A percentile compares a stretch with the other conserved stretches of the same genome.
phyloP scores from a whole-genome alignment of 2,113 vertebrate species.

The Rallus limicola region DNA sequence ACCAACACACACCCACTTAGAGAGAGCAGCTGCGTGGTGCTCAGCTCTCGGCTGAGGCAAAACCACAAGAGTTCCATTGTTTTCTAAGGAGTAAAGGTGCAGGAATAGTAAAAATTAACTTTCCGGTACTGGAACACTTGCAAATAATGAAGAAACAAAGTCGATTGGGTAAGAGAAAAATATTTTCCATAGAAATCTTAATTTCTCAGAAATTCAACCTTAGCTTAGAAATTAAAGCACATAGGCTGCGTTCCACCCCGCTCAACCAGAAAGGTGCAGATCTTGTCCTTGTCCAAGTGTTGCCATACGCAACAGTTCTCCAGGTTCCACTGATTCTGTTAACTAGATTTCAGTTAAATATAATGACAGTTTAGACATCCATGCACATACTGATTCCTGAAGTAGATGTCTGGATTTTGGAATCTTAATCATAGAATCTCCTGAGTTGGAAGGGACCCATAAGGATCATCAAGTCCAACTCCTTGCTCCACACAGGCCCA shows the following conservation, averaged over 20 bases:
- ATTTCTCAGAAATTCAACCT: not conserved
- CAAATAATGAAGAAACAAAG: not conserved
- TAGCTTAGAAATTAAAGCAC: not conserved
- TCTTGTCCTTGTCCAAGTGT: too few relatives aligned
- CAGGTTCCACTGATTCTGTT: not conserved
- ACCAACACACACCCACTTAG: too few relatives aligned
- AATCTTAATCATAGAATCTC: not conserved
- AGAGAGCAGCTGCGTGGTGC: too few relatives aligned
- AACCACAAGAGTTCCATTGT: not conserved
- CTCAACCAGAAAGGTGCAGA: not conserved
- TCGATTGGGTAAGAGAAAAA: not conserved
- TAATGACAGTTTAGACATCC: not conserved
- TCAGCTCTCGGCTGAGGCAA: too few relatives aligned
- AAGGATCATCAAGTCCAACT: too few relatives aligned
- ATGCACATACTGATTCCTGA: not conserved
- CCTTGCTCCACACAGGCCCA: too few relatives aligned
- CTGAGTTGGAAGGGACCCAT: too few relatives aligned
- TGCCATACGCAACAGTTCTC: not conserved
- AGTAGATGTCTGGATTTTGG: not conserved
- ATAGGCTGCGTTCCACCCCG: not conserved
- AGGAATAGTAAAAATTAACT: not conserved
- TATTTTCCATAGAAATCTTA: not conserved
- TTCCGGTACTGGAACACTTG: not conserved
- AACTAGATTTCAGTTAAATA: not conserved
- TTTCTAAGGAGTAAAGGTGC: not conserved